These are phyloP conservation scores for Etheostoma perlongum DNA, from an alignment of 2,797 vertebrate species.

Conservation along the genomic window DNA sequence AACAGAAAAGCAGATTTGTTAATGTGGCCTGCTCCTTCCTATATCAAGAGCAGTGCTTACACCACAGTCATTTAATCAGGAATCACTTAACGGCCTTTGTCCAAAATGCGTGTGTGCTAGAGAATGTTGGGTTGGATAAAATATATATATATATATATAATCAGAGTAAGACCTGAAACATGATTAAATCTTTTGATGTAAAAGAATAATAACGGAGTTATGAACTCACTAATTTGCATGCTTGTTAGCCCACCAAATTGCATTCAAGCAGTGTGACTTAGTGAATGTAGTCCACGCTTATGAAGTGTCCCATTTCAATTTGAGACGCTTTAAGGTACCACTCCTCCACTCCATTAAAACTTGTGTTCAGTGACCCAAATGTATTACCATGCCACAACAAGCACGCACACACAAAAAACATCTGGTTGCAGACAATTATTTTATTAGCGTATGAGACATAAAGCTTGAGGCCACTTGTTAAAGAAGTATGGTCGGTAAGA, in stretches of 20 bases:
- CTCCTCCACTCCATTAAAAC: not conserved
- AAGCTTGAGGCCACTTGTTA: not conserved
- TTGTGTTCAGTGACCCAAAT: too few species aligned
- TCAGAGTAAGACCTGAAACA: not conserved
- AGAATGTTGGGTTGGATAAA: not conserved
- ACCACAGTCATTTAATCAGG: not conserved
- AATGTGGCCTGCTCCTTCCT: not conserved
- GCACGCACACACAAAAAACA: not conserved
- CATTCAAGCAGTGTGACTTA: conserved; percentile 12
- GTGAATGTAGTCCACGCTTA: not conserved
- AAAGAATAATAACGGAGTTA: not conserved
- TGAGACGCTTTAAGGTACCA: not conserved
- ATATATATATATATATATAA: too few species aligned
- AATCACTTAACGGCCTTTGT: not conserved
- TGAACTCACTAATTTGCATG: not conserved
- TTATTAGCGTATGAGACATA: not conserved
- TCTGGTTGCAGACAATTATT: not conserved
- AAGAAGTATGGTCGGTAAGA: not conserved
- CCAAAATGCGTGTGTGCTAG: not conserved
- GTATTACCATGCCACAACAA: not conserved
- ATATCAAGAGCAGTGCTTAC: not conserved
- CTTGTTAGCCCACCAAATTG: not conserved
- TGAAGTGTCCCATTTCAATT: conserved; percentile 13
- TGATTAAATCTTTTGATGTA: not conserved
- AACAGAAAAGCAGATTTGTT: not conserved